These are phyloP conservation scores for Itoplectis maculator DNA, from an alignment of 2,888 invertebrate genomes.

Conservation along the genomic window DNA sequence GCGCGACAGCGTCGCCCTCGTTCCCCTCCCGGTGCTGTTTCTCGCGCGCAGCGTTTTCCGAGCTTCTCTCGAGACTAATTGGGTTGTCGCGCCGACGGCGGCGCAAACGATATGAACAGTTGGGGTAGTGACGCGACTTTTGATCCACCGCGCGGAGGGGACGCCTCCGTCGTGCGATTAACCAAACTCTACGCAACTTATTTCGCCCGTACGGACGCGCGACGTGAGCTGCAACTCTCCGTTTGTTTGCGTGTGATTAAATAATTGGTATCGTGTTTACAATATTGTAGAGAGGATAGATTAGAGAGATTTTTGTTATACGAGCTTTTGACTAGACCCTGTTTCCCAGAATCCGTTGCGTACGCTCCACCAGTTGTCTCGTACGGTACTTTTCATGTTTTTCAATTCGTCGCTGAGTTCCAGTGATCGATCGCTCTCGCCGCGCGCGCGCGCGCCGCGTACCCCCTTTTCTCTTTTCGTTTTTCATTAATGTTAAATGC, in stretches of 20 bases:
- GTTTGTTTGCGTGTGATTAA: slow-evolving; percentile 38
- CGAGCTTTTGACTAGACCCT: slow-evolving; percentile 76
- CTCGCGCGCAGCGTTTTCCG: slow-evolving; percentile 15
- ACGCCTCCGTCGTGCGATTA: slow-evolving; percentile 24
- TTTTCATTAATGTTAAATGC: slow-evolving; percentile 60
- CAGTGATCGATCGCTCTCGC: slow-evolving; percentile 25
- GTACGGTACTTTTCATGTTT: slow-evolving; percentile 45
- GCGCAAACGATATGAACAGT: slow-evolving; percentile 52
- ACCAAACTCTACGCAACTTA: slow-evolving; percentile 34
- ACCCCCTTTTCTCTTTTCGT: background rate
- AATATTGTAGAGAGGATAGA: slow-evolving; percentile 58
- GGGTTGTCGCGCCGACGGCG: slow-evolving; percentile 38
- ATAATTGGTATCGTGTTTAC: slow-evolving; percentile 49
- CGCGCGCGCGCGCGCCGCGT: slow-evolving; percentile 4
- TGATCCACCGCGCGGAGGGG: slow-evolving; percentile 21
- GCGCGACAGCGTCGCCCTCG: slow-evolving; percentile 17
- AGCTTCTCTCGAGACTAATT: slow-evolving; percentile 30
- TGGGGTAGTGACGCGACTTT: slow-evolving; percentile 39
- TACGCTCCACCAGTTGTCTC: slow-evolving; percentile 69
- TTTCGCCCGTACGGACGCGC: slow-evolving; percentile 24
- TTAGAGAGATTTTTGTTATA: slow-evolving; percentile 64
- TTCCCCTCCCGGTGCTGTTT: slow-evolving; percentile 8
- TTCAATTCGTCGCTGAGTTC: slow-evolving; percentile 19
- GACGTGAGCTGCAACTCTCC: slow-evolving; percentile 1
- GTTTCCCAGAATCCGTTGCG: slow-evolving; percentile 75